These are phyloP conservation scores for Parazoanthus atlanticus DNA, from an alignment of 92 coral and sea anemone genomes.

Conservation along the genomic window DNA sequence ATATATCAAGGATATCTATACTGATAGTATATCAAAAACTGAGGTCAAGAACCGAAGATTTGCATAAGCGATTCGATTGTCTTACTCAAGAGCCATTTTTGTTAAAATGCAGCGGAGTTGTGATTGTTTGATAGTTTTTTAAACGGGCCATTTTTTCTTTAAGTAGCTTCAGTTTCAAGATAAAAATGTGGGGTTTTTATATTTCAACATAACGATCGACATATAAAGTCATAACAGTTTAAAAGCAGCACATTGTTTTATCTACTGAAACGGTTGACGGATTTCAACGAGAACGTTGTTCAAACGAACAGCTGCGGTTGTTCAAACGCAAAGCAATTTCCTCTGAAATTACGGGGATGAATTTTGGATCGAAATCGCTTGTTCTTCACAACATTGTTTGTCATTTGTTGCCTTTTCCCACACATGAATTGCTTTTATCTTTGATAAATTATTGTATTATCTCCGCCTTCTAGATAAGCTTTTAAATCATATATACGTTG, in stretches of 20 bases:
- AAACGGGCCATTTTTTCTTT: too few relatives aligned
- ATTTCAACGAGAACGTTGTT: background rate
- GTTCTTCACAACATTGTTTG: background rate
- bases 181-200: too few relatives aligned
- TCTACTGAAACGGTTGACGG: background rate
- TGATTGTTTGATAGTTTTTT: background rate
- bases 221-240: background rate
- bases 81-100: background rate
- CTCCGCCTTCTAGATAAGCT: background rate
- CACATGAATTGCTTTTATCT: background rate
- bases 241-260: background rate
- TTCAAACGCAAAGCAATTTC: background rate
- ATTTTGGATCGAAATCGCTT: background rate
- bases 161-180: too few relatives aligned
- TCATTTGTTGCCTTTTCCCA: slow-evolving; percentile 1
- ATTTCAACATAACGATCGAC: background rate
- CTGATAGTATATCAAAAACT: background rate
- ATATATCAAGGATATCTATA: too few relatives aligned
- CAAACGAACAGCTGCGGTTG: slow-evolving; percentile 8
- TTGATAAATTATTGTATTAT: background rate
- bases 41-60: background rate
- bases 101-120: background rate
- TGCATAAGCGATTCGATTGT: background rate
- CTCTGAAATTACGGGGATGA: background rate
- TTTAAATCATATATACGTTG: background rate